Evolutionary conservation across 2,113 vertebrate genomes (phyloP).

Genomic region (Amblyopsis rosae): DNA sequence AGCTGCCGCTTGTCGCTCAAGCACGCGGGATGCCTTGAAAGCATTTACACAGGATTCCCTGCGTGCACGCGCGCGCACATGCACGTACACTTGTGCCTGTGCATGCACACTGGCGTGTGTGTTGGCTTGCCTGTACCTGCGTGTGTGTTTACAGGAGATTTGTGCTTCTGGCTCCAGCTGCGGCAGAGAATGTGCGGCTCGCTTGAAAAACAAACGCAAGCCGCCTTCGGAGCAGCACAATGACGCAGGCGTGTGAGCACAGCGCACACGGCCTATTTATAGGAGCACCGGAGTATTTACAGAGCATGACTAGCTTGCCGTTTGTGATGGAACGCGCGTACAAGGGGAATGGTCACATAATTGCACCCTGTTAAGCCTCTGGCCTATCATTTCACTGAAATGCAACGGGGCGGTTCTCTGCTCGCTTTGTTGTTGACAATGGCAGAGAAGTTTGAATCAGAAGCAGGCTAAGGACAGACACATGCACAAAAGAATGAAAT

Average conservation of each 20-base stretch:
- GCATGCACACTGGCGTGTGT: constrained; percentile 24
- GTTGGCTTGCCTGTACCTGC: constrained; percentile 16
- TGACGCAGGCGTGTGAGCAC: constrained; percentile 17
- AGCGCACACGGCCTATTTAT: constrained; percentile 54
- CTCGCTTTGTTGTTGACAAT: constrained; percentile 43
- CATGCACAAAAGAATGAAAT: background rate
- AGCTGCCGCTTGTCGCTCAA: constrained; percentile 28
- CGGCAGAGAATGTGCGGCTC: constrained; percentile 38
- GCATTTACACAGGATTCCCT: constrained; percentile 23
- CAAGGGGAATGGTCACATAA: constrained; percentile 65
- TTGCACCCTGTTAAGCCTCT: constrained; percentile 56
- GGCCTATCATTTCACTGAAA: constrained; percentile 65
- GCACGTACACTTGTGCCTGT: constrained; percentile 44
- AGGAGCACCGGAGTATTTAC: constrained; percentile 37
- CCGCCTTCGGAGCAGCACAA: constrained; percentile 48
- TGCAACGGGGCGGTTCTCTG: constrained; percentile 39
- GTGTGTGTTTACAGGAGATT: background rate
- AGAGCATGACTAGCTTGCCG: constrained; percentile 51
- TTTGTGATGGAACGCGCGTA: constrained; percentile 61
- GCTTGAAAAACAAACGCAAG: constrained; percentile 60
- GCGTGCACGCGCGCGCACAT: constrained; percentile 7
- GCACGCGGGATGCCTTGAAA: background rate
- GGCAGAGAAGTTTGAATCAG: constrained; percentile 41
- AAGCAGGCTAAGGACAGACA: constrained; percentile 29
- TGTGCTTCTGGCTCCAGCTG: constrained; percentile 27